These are phyloP conservation scores for Eilema caniola DNA, from an alignment of 2,888 invertebrate species.

Conservation along the genomic window DNA sequence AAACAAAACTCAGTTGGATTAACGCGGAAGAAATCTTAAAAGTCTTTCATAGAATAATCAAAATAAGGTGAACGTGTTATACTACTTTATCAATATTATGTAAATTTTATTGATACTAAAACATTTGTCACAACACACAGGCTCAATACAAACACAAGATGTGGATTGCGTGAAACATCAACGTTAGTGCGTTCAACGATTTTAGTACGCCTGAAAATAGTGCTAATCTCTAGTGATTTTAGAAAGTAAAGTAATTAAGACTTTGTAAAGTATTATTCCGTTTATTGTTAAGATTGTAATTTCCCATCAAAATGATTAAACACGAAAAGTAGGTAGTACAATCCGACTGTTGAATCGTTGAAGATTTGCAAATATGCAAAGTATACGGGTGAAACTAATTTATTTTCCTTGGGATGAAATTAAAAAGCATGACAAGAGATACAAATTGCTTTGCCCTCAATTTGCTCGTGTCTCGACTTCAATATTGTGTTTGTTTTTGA, in stretches of 20 bases:
- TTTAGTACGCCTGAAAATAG: too few species aligned
- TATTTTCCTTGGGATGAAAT: constrained; percentile 77
- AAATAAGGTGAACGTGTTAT: too few species aligned
- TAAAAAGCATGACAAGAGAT: constrained; percentile 83
- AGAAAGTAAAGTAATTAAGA: background rate
- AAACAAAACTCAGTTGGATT: too few species aligned
- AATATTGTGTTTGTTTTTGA: constrained; percentile 74
- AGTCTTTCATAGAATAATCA: too few species aligned
- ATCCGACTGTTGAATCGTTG: constrained; percentile 62
- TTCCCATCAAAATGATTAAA: constrained; percentile 50
- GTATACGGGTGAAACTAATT: constrained; percentile 75
- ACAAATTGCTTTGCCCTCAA: constrained; percentile 80
- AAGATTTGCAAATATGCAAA: constrained; percentile 75
- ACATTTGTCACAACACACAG: too few species aligned
- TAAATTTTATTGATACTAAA: too few species aligned
- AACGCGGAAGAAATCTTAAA: too few species aligned
- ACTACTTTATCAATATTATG: too few species aligned
- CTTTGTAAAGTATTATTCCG: constrained; percentile 21
- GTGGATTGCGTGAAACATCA: too few species aligned
- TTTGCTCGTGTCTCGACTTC: constrained; percentile 72
- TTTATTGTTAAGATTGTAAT: constrained; percentile 49
- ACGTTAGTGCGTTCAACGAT: too few species aligned
- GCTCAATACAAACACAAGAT: too few species aligned
- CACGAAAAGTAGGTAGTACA: constrained; percentile 56
- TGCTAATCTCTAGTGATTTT: too few species aligned